A percentile compares a stretch with the other conserved stretches of the same genome.
phyloP scores from a whole-genome alignment of 2,113 vertebrate species.

The Castor canadensis region DNA sequence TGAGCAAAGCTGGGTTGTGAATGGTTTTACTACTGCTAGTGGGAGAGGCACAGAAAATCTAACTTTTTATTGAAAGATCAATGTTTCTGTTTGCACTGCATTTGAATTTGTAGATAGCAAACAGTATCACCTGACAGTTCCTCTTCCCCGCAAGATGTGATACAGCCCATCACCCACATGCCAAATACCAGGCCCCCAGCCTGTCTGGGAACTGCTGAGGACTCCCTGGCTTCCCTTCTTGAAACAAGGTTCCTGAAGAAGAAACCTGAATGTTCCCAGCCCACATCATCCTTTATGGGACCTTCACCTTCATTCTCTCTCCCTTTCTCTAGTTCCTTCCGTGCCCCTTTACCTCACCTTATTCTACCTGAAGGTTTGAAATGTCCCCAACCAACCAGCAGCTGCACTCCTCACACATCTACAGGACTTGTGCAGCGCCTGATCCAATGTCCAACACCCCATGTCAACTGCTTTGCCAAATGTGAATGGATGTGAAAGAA shows the following conservation, averaged over 20 bases:
- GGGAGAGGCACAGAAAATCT: slow-evolving; percentile 59
- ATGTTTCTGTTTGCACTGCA: slow-evolving; percentile 38
- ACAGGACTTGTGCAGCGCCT: background rate
- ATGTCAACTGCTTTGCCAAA: background rate
- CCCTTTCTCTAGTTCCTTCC: too few species aligned
- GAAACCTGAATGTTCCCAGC: background rate
- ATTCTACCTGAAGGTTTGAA: background rate
- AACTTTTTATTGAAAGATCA: slow-evolving; percentile 60
- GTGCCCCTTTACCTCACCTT: background rate
- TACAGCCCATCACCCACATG: background rate
- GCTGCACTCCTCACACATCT: background rate
- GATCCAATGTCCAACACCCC: background rate
- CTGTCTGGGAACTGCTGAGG: background rate
- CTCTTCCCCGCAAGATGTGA: slow-evolving; percentile 22
- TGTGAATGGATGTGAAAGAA: too few species aligned
- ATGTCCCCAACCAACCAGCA: background rate
- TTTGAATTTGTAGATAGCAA: slow-evolving; percentile 53
- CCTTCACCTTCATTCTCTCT: too few species aligned
- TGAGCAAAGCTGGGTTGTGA: slow-evolving; percentile 9
- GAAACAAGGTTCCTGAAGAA: background rate
- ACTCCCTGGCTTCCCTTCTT: fast-evolving
- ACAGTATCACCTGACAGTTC: too few species aligned
- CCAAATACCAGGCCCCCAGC: fast-evolving
- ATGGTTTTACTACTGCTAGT: background rate
- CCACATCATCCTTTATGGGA: too few species aligned